Percentiles rank a stretch among this genome's conserved stretches.
Evolutionary conservation across 2,888 invertebrate genomes (phyloP).

Genomic region (Drosophila testacea): DNA sequence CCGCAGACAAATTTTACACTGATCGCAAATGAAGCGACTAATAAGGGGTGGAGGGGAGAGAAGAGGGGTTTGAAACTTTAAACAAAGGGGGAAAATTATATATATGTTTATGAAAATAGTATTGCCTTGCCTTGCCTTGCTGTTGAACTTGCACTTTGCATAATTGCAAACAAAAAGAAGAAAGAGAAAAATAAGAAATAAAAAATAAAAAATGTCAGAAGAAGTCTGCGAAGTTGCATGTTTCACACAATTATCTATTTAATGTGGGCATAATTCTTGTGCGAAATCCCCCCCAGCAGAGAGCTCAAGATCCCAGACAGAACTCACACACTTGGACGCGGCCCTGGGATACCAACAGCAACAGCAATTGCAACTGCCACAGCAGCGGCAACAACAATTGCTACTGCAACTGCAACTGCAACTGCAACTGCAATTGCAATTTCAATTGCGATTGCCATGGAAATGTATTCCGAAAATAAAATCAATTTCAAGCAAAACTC

Average conservation of each 20-base stretch:
- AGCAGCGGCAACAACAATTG: background rate
- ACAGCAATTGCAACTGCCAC: slow-evolving; percentile 7
- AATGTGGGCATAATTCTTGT: slow-evolving; percentile 67
- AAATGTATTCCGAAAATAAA: slow-evolving; percentile 37
- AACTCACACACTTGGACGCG: slow-evolving; percentile 58
- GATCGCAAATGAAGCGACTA: slow-evolving; percentile 66
- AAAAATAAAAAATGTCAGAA: background rate
- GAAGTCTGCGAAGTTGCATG: slow-evolving; percentile 14
- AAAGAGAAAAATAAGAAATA: background rate
- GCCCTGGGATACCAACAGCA: slow-evolving; percentile 36
- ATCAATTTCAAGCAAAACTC: slow-evolving; percentile 35
- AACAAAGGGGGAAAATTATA: slow-evolving; percentile 17
- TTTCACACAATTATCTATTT: slow-evolving; percentile 70
- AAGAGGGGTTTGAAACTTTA: background rate
- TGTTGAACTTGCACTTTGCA: slow-evolving; percentile 77
- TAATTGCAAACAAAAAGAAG: slow-evolving; percentile 56
- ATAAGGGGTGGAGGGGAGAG: slow-evolving; percentile 8
- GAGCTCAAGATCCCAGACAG: slow-evolving; percentile 17
- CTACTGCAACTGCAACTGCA: background rate
- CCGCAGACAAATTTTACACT: slow-evolving; percentile 47
- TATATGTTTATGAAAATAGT: slow-evolving; percentile 8
- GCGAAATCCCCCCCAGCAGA: slow-evolving; percentile 44
- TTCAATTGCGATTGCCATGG: slow-evolving; percentile 19
- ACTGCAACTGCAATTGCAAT: background rate
- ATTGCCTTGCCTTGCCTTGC: slow-evolving; percentile 19